A percentile compares a stretch with the other conserved stretches of the same genome.
Evolutionary conservation across 2,888 invertebrate species (phyloP).

Genomic region (Lamellibrachia satsuma): DNA sequence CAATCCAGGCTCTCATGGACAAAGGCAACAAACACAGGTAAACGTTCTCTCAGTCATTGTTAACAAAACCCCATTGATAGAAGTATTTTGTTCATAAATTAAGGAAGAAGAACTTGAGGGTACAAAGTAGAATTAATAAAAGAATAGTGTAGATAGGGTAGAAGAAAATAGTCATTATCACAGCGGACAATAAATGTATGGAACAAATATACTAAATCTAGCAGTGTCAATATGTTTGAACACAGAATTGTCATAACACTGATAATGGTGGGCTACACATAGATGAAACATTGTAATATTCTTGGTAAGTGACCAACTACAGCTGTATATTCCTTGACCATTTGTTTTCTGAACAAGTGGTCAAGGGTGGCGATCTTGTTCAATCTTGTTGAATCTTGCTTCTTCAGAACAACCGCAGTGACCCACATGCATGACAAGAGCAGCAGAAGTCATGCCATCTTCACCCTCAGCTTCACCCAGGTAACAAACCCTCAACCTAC

Average conservation of each 20-base stretch:
- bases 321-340: not conserved
- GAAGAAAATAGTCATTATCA: not conserved
- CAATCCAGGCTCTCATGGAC: conserved; percentile 56
- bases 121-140: too few species aligned
- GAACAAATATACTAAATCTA: not conserved
- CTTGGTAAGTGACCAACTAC: not conserved
- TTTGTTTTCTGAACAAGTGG: not conserved
- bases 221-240: not conserved
- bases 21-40: conserved; percentile 61
- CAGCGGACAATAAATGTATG: not conserved
- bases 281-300: not conserved
- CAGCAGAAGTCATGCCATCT: conserved; percentile 72
- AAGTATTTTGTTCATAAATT: too few species aligned
- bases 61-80: too few species aligned
- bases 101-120: too few species aligned
- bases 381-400: not conserved
- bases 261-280: too few species aligned
- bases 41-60: not conserved
- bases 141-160: too few species aligned
- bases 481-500: conserved; percentile 43
- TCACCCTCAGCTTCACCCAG: conserved; percentile 68
- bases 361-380: not conserved
- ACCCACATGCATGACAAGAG: conserved; percentile 78
- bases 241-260: too few species aligned
- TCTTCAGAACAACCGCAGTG: conserved; percentile 74